phyloP scores from a whole-genome alignment of 30 jellyfish, hydroid and myxozoan genomes.

The Chrysaora quinquecirrha region DNA sequence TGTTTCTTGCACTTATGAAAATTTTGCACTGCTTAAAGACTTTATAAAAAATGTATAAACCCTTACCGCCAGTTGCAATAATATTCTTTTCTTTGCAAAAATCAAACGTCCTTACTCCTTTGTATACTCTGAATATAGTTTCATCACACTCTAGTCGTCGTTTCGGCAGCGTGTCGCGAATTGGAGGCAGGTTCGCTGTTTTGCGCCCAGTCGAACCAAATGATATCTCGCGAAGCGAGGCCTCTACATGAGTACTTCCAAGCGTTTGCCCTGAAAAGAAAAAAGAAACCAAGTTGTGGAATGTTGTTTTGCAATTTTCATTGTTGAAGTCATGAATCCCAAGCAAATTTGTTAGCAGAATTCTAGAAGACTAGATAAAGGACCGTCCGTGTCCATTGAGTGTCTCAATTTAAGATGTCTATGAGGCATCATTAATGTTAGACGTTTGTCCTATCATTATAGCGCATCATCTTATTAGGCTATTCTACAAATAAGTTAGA shows the following conservation, averaged over 20 bases:
- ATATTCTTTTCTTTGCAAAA: constrained; percentile 89
- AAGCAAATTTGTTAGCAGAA: too few relatives aligned
- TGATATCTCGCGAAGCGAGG: constrained; percentile 66
- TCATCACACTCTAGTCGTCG: constrained; percentile 89
- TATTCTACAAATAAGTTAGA: too few relatives aligned
- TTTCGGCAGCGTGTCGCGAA: constrained; percentile 56
- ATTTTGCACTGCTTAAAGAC: too few relatives aligned
- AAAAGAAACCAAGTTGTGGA: not conserved
- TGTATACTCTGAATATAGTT: constrained; percentile 81
- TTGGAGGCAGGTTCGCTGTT: constrained; percentile 52
- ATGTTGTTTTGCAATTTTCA: not conserved
- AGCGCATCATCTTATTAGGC: too few relatives aligned
- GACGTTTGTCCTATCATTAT: too few relatives aligned
- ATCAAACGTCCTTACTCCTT: constrained; percentile 92
- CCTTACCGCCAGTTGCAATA: constrained; percentile 94
- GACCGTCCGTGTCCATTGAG: too few relatives aligned
- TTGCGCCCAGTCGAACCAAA: constrained; percentile 40
- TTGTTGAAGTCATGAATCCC: not conserved
- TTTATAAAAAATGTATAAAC: too few relatives aligned
- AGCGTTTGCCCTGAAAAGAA: constrained; percentile 73
- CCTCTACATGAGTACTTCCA: constrained; percentile 85
- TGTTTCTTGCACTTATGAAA: too few relatives aligned
- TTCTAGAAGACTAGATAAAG: too few relatives aligned
- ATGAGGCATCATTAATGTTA: too few relatives aligned
- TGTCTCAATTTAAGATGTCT: too few relatives aligned